These are phyloP conservation scores for Falco berigora DNA, from an alignment of 2,797 vertebrate species.

Conservation along the genomic window DNA sequence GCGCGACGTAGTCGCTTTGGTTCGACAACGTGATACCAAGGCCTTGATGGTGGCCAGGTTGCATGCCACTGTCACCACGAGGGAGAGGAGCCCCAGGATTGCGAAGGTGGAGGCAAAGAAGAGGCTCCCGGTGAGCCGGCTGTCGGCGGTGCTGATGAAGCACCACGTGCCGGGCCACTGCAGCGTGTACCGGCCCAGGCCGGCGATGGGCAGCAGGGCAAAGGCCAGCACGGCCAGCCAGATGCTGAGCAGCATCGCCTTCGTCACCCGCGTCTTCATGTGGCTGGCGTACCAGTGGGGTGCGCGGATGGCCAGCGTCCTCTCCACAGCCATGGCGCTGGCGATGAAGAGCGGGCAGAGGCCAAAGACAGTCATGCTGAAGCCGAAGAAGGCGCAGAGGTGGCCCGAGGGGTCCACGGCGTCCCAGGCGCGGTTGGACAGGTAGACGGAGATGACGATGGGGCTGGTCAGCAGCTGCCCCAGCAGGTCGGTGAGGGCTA, in stretches of 20 bases:
- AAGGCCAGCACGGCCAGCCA: constrained; percentile 82
- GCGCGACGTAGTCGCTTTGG: constrained; percentile 74
- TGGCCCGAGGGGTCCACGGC: constrained; percentile 80
- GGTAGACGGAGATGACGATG: constrained; percentile 90
- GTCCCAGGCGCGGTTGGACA: constrained; percentile 77
- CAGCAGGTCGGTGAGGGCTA: constrained; percentile 89
- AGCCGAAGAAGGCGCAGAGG: constrained; percentile 89
- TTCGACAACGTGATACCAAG: constrained; percentile 83
- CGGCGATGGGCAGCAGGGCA: constrained; percentile 84
- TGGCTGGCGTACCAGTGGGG: constrained; percentile 93
- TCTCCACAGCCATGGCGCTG: constrained; percentile 91
- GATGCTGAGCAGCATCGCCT: constrained; percentile 76
- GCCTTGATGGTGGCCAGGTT: constrained; percentile 90
- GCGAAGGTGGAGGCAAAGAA: constrained; percentile 85
- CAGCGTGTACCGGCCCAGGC: constrained; percentile 83
- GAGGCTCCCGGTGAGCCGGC: not conserved
- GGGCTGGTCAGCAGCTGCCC: constrained; percentile 93
- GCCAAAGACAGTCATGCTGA: constrained; percentile 92
- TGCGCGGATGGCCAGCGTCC: constrained; percentile 86
- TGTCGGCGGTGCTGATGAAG: constrained; percentile 80
- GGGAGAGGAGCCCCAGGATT: constrained; percentile 81
- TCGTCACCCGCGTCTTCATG: constrained; percentile 85
- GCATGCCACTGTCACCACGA: constrained; percentile 84
- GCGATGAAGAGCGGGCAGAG: constrained; percentile 90
- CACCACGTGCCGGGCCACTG: constrained; percentile 99